Conservation (phyloP, 2,797 vertebrate genomes). For the Melanotaenia boesemani region DNA sequence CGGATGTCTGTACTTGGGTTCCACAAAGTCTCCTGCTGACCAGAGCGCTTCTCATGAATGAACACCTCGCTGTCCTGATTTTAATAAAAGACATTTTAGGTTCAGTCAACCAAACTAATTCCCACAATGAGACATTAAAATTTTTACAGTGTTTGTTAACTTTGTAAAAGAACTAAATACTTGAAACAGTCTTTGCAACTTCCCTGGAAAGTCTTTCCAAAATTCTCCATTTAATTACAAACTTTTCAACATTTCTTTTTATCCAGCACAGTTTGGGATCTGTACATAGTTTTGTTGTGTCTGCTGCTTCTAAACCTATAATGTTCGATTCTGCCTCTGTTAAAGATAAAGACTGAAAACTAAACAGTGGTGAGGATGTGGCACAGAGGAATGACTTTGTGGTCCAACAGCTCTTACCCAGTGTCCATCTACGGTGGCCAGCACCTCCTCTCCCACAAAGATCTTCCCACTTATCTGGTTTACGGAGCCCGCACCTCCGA, state of each 20-base stretch:
- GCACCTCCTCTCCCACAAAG: conserved; percentile 85
- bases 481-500: conserved; percentile 88
- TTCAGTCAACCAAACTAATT: background rate
- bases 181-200: background rate
- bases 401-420: conserved; percentile 83
- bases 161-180: background rate
- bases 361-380: background rate
- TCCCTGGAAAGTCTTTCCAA: background rate
- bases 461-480: conserved; percentile 97
- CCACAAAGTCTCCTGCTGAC: conserved; percentile 88
- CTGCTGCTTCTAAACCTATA: conserved; percentile 1
- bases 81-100: background rate
- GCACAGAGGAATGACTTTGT: conserved; percentile 4
- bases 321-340: conserved; percentile 18
- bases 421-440: conserved; percentile 90
- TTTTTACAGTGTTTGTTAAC: background rate
- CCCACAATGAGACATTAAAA: accelerated
- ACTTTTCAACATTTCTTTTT: too few species aligned
- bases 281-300: background rate
- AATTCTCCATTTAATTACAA: background rate
- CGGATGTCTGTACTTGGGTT: conserved; percentile 88
- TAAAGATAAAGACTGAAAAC: conserved; percentile 8
- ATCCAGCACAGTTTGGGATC: background rate
- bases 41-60: conserved; percentile 86
- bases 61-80: conserved; percentile 93